Evolutionary conservation across 1,140 invertebrate species (phyloP).

Genomic region (Tetranychus urticae): DNA sequence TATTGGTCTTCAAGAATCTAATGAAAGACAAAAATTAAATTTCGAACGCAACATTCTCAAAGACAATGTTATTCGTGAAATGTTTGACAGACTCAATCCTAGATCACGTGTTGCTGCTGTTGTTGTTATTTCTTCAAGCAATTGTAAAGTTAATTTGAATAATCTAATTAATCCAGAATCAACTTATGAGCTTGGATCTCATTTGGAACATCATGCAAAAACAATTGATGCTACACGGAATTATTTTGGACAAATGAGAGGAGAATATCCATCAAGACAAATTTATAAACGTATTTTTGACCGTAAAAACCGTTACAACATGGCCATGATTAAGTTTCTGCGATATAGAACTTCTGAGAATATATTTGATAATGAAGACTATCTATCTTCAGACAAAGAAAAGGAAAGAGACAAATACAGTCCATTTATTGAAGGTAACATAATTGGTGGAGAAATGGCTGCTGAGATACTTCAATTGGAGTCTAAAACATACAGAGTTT

Average conservation of each 20-base stretch:
- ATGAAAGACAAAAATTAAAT: constrained; percentile 44
- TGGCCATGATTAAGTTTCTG: constrained; percentile 60
- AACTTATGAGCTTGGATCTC: constrained; percentile 77
- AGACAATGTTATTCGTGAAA: constrained; percentile 63
- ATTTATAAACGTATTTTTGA: constrained; percentile 53
- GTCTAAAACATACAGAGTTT: constrained; percentile 50
- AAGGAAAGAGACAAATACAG: constrained; percentile 11
- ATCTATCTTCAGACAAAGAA: constrained; percentile 15
- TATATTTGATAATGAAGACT: constrained; percentile 14
- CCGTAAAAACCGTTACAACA: constrained; percentile 67
- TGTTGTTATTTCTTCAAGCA: constrained; percentile 58
- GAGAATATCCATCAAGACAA: constrained; percentile 15
- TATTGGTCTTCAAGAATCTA: constrained; percentile 62
- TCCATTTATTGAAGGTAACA: constrained; percentile 11
- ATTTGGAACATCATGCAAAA: constrained; percentile 76
- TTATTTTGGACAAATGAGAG: constrained; percentile 45
- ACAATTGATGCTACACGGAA: constrained; percentile 80
- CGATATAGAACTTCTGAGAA: constrained; percentile 40
- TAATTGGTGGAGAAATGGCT: constrained; percentile 66
- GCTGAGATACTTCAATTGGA: constrained; percentile 44
- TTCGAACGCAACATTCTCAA: constrained; percentile 71
- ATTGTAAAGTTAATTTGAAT: constrained; percentile 69
- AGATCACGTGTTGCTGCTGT: constrained; percentile 66
- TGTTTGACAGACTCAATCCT: constrained; percentile 54
- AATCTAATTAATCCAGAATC: constrained; percentile 73